A percentile compares a stretch with the other conserved stretches of the same genome.
Evolutionary conservation across 1,140 invertebrate genomes (phyloP).

Genomic region (Ceratosolen fusciceps): DNA sequence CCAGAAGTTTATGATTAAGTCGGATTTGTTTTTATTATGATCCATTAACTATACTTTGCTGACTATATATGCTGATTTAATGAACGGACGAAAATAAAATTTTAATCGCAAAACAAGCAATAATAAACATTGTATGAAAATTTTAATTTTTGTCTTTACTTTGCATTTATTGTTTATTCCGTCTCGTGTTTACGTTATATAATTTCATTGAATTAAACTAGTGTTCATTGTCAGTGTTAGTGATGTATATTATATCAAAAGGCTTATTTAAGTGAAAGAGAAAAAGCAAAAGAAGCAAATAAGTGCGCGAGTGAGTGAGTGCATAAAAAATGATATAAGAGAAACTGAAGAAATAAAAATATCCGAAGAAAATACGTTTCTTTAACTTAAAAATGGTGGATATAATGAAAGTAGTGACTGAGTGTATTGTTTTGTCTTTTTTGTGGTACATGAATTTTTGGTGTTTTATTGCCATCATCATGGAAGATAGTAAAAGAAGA

Average conservation of each 20-base stretch:
- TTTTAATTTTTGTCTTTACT: too few species aligned
- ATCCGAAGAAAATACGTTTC: not conserved
- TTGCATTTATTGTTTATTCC: too few species aligned
- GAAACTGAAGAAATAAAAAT: not conserved
- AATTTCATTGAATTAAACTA: too few species aligned
- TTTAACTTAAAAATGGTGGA: conserved; percentile 4
- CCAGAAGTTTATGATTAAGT: too few species aligned
- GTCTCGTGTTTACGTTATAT: too few species aligned
- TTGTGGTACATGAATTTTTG: not conserved
- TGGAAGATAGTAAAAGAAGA: not conserved
- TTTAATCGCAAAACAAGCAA: too few species aligned
- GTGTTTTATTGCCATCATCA: too few species aligned
- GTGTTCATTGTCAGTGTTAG: not conserved
- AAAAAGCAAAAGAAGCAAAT: not conserved
- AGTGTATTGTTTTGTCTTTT: not conserved
- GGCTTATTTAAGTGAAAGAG: not conserved
- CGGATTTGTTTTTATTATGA: too few species aligned
- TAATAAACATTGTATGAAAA: too few species aligned
- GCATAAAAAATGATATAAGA: not conserved
- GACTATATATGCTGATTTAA: too few species aligned
- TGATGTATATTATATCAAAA: not conserved
- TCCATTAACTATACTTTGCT: too few species aligned
- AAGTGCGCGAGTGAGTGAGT: not conserved
- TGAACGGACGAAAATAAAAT: too few species aligned
- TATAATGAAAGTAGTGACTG: conserved; percentile 19